Base-by-base conservation (phyloP, 2,113 vertebrate genomes). In the Dicrurus megarhynchus region DNA sequence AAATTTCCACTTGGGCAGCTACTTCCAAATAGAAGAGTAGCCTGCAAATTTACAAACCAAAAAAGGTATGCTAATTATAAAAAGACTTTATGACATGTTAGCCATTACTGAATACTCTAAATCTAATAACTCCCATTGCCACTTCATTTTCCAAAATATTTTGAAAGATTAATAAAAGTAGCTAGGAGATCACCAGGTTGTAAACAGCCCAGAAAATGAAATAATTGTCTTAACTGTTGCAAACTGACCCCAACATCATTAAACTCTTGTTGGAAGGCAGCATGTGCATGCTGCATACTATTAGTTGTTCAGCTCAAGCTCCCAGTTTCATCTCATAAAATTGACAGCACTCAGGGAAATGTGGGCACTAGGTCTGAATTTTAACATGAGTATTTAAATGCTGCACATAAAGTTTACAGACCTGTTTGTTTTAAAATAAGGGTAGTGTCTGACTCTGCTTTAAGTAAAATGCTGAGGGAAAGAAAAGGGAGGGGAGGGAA, bases 381-480 rank as follows among this genome's bases (percentile, higher is more conserved):
- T 98, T 98, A 98, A 98, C 97, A 95, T n/a, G 94, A 96, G 93
- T 97, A 98, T 98, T 98, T 97, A 98, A 98, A 98, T 98, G 97
- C 97, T 96, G 81, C 94, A 87, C 96, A 91, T 96, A 97, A 94
- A 96, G 95, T 97, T 97, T 98, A 96, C 95, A 96, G 96, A 97
- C 84, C 95, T 98, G 97, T 97, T 98, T 98, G 97, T 97, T 97
- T 98, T 96, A 97, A 97, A 98, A 97, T 94, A 97, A 97, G 97
- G 87, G 85, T 82, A 96, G 83, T 85, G 80, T 94, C 90, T 95
- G 97, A 97, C 96, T 97, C 82, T 94, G 90, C 94, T 97, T 95
- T 84, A 95, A 97, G 93, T 90, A 92, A 71, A 68, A 93, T 33
- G 81, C 73, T 90, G 84, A 94, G 91, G 74, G 92, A 90, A 95